phyloP scores from a whole-genome alignment of 2,888 invertebrate species.

The Helobdella robusta region DNA sequence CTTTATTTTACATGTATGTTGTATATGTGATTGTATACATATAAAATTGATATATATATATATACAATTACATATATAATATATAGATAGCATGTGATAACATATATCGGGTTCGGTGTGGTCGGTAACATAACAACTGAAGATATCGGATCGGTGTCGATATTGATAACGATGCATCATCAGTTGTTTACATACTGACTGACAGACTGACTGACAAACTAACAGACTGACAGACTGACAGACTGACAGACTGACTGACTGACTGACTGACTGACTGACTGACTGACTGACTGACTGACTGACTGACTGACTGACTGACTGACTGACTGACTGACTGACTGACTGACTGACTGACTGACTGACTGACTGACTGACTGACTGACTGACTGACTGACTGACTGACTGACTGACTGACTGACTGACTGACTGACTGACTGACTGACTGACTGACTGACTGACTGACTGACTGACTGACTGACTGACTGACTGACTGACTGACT shows the following conservation, averaged over 20 bases:
- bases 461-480: no score
- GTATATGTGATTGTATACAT: no score
- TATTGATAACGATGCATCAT: no score
- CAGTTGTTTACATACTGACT: neutral
- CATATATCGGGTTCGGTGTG: no score
- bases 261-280: slow-evolving; percentile 4
- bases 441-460: no score
- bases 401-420: slow-evolving; percentile 4
- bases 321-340: slow-evolving; percentile 1
- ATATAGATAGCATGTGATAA: no score
- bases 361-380: slow-evolving; percentile 4
- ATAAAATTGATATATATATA: no score
- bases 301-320: slow-evolving; percentile 1
- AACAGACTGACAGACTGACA: neutral
- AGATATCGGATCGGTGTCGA: no score
- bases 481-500: no score
- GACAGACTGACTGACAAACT: neutral
- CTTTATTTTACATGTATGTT: no score
- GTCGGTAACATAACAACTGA: no score
- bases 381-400: slow-evolving; percentile 4
- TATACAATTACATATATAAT: no score
- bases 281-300: slow-evolving; percentile 4
- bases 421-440: slow-evolving; percentile 4
- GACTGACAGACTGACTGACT: slow-evolving; percentile 1
- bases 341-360: slow-evolving; percentile 4